Conservation (phyloP, 1,140 invertebrate species). For the Xylocopa sonorina region DNA sequence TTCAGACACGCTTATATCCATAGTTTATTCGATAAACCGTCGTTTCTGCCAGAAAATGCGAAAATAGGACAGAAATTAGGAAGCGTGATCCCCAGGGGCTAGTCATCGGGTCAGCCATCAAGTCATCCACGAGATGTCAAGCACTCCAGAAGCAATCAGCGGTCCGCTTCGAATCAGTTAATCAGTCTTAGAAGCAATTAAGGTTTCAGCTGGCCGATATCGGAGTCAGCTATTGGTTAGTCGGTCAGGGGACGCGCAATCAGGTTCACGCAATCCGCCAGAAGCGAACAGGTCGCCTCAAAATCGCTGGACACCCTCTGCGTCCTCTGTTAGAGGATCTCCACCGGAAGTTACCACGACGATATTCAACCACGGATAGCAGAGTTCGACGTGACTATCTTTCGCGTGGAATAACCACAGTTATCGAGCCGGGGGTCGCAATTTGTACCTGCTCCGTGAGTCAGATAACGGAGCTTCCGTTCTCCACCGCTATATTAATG, state of each 20-base stretch:
- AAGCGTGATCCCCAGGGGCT: background rate
- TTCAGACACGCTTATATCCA: too few relatives aligned
- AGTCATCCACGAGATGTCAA: constrained; percentile 32
- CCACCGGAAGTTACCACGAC: background rate
- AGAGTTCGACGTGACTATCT: constrained; percentile 1
- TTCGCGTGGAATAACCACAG: constrained; percentile 28
- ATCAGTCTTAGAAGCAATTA: constrained; percentile 37
- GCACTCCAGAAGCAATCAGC: constrained; percentile 22
- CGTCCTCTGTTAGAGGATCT: too few relatives aligned
- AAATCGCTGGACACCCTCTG: too few relatives aligned
- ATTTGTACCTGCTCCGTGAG: constrained; percentile 39
- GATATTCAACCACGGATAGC: background rate
- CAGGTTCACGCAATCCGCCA: background rate
- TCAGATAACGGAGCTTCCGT: constrained; percentile 30
- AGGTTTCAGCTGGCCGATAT: background rate
- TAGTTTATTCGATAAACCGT: too few relatives aligned
- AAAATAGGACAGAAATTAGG: too few relatives aligned
- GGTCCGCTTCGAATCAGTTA: constrained; percentile 3
- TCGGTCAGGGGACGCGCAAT: constrained; percentile 15
- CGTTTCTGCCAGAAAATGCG: too few relatives aligned
- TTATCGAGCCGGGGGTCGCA: constrained; percentile 18
- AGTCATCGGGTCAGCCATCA: background rate
- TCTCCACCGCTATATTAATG: constrained; percentile 34
- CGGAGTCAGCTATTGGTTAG: constrained; percentile 26
- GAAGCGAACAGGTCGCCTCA: background rate